phyloP scores from a whole-genome alignment of 2,113 vertebrate species.

The Ptyas mucosa region DNA sequence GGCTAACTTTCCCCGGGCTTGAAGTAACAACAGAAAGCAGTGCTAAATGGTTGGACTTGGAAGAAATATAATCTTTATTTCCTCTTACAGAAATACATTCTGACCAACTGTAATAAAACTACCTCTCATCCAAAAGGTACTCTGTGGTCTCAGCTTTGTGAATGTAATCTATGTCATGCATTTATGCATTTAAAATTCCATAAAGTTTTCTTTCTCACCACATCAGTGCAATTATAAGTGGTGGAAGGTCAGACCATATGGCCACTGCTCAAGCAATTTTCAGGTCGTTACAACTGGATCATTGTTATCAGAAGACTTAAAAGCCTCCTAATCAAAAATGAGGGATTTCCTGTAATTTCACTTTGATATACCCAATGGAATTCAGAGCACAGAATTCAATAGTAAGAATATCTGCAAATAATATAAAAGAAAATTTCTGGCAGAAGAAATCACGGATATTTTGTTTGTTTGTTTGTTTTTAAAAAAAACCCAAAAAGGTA shows the following conservation, averaged over 20 bases:
- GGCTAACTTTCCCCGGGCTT: conserved; percentile 53
- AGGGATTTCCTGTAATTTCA: conserved; percentile 60
- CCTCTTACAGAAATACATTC: conserved; percentile 55
- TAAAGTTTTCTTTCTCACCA: conserved; percentile 66
- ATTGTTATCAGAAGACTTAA: conserved; percentile 60
- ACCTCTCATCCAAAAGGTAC: conserved; percentile 66
- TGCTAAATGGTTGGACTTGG: background rate
- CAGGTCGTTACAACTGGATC: conserved; percentile 49
- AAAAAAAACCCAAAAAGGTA: background rate
- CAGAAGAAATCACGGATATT: background rate
- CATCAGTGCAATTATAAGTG: conserved; percentile 56
- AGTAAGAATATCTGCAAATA: conserved; percentile 32
- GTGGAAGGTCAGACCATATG: conserved; percentile 56
- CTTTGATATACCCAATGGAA: conserved; percentile 46
- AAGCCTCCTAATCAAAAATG: conserved; percentile 53
- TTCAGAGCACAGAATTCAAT: conserved; percentile 28
- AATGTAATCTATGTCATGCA: conserved; percentile 62
- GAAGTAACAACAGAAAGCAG: conserved; percentile 58
- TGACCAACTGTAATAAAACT: conserved; percentile 64
- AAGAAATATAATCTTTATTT: background rate
- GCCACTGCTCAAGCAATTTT: conserved; percentile 53
- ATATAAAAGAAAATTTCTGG: background rate
- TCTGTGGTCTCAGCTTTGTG: conserved; percentile 63
- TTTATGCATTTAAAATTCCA: conserved; percentile 67
- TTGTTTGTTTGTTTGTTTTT: background rate